Percentiles rank a stretch among this genome's conserved stretches.
Evolutionary conservation across 2,797 vertebrate genomes (phyloP).

Genomic region (Capromys pilorides): DNA sequence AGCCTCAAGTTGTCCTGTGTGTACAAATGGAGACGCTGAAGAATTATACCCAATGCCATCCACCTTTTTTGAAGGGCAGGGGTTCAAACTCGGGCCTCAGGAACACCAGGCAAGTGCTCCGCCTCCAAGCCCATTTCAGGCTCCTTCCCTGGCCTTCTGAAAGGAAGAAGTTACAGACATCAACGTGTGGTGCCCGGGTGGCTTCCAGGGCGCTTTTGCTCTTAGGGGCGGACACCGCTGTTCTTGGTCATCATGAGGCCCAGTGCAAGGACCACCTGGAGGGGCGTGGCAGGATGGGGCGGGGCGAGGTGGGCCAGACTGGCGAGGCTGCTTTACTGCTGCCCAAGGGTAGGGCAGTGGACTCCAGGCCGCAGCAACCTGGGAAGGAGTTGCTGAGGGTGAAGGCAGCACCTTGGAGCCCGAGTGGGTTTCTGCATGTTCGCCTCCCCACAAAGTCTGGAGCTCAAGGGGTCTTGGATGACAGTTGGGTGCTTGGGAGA

Average conservation of each 20-base stretch:
- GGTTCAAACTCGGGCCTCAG: background rate
- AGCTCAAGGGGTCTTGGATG: background rate
- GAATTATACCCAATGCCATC: background rate
- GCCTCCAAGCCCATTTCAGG: too few species aligned
- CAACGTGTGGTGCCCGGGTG: rapidly evolving
- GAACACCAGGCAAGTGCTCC: background rate
- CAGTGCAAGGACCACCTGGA: background rate
- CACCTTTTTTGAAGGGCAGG: background rate
- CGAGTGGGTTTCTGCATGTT: background rate
- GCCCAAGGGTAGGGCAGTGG: too few species aligned
- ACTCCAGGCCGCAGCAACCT: too few species aligned
- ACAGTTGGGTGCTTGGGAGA: background rate
- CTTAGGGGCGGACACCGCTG: background rate
- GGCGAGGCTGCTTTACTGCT: background rate
- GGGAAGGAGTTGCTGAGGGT: background rate
- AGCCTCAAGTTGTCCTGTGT: background rate
- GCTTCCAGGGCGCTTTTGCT: background rate
- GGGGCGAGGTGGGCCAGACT: background rate
- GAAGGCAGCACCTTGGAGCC: too few species aligned
- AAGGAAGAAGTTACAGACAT: background rate
- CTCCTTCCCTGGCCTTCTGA: background rate
- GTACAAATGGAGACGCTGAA: background rate
- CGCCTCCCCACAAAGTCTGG: background rate
- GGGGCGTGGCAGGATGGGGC: background rate
- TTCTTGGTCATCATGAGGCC: background rate